Evolutionary conservation across 2,797 vertebrate species (phyloP), one percentile per base, ranked within the genome.

Genomic region (Cichlasoma orientale): DNA sequence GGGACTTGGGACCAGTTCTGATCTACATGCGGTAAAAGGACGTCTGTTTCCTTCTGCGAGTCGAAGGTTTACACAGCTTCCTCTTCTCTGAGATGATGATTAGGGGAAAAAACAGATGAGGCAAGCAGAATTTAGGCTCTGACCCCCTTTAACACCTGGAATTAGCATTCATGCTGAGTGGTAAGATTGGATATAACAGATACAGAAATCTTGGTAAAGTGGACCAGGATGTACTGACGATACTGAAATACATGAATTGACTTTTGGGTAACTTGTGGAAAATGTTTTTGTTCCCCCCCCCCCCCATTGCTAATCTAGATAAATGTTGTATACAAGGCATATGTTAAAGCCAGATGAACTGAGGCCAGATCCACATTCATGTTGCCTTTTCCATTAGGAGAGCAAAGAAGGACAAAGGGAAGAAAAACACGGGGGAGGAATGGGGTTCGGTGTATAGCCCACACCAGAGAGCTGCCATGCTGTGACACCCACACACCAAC

Each of bases 391-490:
- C 68, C n/a, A 66, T 79, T 56, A 89, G 68, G 61, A 82, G 33
- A 73, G 25, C 11, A 44, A 21, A 50, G 23, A 29, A 59, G 47
- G 56, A 78, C 57, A 70, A 61, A 57, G 57, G 44, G 23, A 38
- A 41, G 38, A 44, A 47, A 56, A 33, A 52, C 12, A 54, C 2
- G 1, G 19, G 19, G 23, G 19, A 21, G 53, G 47, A 5, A 21
- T 5, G 16, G 10, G 44, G 14, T 63, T 57, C 29, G 29, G 79
- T 88, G 87, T 80, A 74, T 72, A 87, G 78, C 83, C 82, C 76
- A 86, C 77, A 87, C 81, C 82, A 88, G 63, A 85, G 55, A 79
- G 72, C 77, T 79, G 85, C 83, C 93, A 92, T 92, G 92, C 90
- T 88, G 83, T 83, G 57, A 82, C 72, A 87, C 88, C 87, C 80